Conservation (phyloP, 2,797 vertebrate genomes). For the Phylloscopus collybita region DNA sequence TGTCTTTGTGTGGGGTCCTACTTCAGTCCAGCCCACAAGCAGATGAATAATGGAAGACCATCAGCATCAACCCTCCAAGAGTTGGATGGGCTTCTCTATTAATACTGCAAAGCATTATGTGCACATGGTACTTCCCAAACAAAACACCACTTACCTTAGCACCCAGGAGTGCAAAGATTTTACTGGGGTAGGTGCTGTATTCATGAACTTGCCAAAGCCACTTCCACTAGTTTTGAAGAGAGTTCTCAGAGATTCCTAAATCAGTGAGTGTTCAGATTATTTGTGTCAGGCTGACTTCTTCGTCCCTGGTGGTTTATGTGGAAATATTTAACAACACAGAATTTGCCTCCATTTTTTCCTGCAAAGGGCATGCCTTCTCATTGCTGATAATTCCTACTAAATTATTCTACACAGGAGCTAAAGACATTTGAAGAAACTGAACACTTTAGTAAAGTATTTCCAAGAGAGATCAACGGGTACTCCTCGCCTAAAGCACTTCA, state of each 20-base stretch:
- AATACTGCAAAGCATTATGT: background rate
- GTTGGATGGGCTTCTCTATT: background rate
- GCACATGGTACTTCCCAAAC: background rate
- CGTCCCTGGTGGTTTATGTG: background rate
- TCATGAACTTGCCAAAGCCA: background rate
- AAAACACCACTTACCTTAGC: background rate
- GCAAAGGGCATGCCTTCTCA: background rate
- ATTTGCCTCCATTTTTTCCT: background rate
- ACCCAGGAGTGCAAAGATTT: background rate
- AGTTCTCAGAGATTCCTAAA: background rate
- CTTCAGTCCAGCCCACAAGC: background rate
- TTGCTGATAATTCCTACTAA: background rate
- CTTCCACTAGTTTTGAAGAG: background rate
- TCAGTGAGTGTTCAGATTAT: background rate
- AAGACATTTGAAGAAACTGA: background rate
- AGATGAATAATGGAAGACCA: background rate
- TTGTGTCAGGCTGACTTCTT: background rate
- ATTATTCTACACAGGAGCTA: background rate
- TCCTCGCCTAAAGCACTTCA: conserved; percentile 13
- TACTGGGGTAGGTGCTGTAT: background rate
- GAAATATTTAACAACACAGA: background rate
- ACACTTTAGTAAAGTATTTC: background rate
- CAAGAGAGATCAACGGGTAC: background rate
- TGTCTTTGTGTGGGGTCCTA: background rate
- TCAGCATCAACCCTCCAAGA: background rate